phyloP scores from a whole-genome alignment of 2,797 vertebrate genomes.

The Argyrosomus regius region DNA sequence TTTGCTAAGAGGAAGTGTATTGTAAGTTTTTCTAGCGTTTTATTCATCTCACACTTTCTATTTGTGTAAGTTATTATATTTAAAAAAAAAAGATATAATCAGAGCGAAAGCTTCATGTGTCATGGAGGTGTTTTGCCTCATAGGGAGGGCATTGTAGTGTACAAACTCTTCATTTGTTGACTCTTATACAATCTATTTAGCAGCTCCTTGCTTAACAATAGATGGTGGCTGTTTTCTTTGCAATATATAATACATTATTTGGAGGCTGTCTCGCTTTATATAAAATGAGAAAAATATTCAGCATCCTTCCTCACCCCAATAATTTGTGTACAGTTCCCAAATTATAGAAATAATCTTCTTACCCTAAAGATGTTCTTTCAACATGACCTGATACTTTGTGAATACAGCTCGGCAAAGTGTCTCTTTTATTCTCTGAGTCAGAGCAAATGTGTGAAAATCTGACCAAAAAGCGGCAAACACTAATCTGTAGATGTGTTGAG shows the following conservation, averaged over 20 bases:
- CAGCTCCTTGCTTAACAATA: background rate
- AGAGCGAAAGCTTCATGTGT: too few species aligned
- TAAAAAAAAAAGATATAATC: background rate
- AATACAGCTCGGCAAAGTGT: background rate
- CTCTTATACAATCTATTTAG: background rate
- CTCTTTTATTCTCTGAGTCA: background rate
- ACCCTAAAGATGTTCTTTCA: background rate
- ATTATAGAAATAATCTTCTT: background rate
- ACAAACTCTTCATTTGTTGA: background rate
- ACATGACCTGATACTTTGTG: background rate
- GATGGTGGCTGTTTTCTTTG: background rate
- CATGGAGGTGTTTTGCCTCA: background rate
- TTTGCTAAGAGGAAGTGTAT: too few species aligned
- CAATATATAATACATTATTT: background rate
- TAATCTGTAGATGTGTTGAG: background rate
- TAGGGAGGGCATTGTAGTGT: too few species aligned
- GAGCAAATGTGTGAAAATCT: constrained; percentile 6
- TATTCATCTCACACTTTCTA: background rate
- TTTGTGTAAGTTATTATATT: too few species aligned
- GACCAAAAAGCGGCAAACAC: background rate
- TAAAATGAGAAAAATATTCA: background rate
- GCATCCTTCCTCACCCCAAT: background rate
- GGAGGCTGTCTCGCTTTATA: background rate
- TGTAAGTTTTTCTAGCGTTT: background rate
- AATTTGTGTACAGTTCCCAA: background rate